These are phyloP conservation scores for Sylvilagus floridanus DNA, from an alignment of 2,797 vertebrate genomes.

Conservation along the genomic window DNA sequence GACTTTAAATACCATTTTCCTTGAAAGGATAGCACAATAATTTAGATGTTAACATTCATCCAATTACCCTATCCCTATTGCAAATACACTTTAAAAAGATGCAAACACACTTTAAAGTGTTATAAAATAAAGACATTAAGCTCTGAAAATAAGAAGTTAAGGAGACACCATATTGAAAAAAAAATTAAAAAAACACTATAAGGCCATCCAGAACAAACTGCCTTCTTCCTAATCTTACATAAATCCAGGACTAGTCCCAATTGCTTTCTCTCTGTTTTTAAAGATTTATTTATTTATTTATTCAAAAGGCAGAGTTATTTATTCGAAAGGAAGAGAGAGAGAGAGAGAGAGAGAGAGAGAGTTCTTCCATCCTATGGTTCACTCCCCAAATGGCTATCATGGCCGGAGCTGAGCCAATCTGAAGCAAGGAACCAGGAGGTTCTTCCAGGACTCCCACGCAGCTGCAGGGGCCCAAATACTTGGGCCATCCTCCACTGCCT, in stretches of 20 bases:
- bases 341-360: too few relatives aligned
- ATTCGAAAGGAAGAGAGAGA: too few relatives aligned
- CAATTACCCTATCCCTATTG: constrained; percentile 6
- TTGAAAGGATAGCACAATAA: neutral
- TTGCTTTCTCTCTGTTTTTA: too few relatives aligned
- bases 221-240: neutral
- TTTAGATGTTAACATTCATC: constrained; percentile 29
- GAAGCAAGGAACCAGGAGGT: too few relatives aligned
- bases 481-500: too few relatives aligned
- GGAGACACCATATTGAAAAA: neutral
- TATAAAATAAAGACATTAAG: neutral
- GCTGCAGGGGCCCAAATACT: too few relatives aligned
- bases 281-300: too few relatives aligned
- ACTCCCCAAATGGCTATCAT: too few relatives aligned
- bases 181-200: neutral
- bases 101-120: neutral
- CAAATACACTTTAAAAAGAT: neutral
- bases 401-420: too few relatives aligned
- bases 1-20: neutral
- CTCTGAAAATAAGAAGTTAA: neutral
- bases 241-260: neutral
- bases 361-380: too few relatives aligned
- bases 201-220: constrained; percentile 2
- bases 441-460: too few relatives aligned
- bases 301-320: too few relatives aligned